Percentiles rank a stretch among this genome's conserved stretches.
Conservation (phyloP, 2,113 vertebrate species). For the Nestor notabilis region DNA sequence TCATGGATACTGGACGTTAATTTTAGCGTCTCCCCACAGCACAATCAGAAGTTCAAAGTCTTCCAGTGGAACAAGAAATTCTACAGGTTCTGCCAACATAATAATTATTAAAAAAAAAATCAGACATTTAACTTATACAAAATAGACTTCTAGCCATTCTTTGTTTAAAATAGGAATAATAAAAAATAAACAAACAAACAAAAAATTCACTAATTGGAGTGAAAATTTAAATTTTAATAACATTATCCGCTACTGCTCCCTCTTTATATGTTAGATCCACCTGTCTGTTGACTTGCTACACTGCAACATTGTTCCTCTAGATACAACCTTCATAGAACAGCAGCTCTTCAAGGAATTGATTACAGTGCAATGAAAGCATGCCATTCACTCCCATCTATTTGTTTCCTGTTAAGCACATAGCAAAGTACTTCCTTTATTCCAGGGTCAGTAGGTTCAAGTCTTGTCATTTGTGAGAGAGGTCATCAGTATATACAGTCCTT, state of each 20-base stretch:
- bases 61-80: not conserved
- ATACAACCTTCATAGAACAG: not conserved
- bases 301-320: not conserved
- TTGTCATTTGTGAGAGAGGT: not conserved
- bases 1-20: not conserved
- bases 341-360: not conserved
- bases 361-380: not conserved
- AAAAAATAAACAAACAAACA: no score
- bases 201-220: not conserved
- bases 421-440: not conserved
- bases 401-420: not conserved
- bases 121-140: accelerated
- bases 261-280: not conserved
- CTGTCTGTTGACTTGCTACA: not conserved
- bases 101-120: not conserved
- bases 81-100: not conserved
- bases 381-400: not conserved
- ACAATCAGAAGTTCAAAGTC: not conserved
- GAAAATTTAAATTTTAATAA: not conserved
- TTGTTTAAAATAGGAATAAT: not conserved
- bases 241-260: not conserved
- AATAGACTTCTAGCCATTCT: not conserved
- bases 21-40: not conserved
- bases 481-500: not conserved
- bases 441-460: not conserved